Conservation (phyloP, 1,140 invertebrate species). For the Panagrolaimus sp. region DNA sequence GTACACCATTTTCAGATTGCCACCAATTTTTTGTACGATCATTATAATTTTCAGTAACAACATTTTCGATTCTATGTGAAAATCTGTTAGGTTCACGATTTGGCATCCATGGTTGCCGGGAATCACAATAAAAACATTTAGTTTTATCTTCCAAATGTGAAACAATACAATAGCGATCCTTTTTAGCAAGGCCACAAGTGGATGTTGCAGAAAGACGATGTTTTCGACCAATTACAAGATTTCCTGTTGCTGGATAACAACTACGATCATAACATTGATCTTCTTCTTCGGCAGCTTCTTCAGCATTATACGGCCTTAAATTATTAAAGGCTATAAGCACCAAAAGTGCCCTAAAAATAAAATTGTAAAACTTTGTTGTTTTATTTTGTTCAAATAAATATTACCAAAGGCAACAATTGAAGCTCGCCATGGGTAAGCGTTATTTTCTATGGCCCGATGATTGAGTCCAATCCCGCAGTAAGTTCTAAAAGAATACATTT, state of each 20-base stretch:
- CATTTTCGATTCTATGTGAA: constrained; percentile 80
- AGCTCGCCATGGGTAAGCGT: background rate
- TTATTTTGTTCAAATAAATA: background rate
- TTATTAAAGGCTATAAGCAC: background rate
- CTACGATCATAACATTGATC: constrained; percentile 48
- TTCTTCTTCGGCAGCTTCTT: constrained; percentile 33
- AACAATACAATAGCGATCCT: constrained; percentile 75
- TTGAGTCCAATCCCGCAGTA: too few relatives aligned
- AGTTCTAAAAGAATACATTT: too few relatives aligned
- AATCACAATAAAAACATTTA: constrained; percentile 95
- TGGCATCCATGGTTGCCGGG: constrained; percentile 61
- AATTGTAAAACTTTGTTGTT: background rate
- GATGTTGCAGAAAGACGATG: constrained; percentile 76
- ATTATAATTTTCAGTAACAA: constrained; percentile 71
- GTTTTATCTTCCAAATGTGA: constrained; percentile 83
- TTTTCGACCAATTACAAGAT: constrained; percentile 89
- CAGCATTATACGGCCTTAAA: background rate
- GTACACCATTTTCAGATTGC: constrained; percentile 81
- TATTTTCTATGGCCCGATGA: too few relatives aligned
- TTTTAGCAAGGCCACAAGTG: constrained; percentile 74
- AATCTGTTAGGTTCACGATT: constrained; percentile 40
- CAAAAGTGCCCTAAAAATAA: background rate
- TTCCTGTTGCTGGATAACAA: constrained; percentile 95
- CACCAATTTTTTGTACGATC: constrained; percentile 73
- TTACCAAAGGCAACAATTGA: constrained; percentile 10